Evolutionary conservation across 2,113 vertebrate genomes (phyloP), one percentile per base, ranked within the genome.

Genomic region (Neofelis nebulosa): DNA sequence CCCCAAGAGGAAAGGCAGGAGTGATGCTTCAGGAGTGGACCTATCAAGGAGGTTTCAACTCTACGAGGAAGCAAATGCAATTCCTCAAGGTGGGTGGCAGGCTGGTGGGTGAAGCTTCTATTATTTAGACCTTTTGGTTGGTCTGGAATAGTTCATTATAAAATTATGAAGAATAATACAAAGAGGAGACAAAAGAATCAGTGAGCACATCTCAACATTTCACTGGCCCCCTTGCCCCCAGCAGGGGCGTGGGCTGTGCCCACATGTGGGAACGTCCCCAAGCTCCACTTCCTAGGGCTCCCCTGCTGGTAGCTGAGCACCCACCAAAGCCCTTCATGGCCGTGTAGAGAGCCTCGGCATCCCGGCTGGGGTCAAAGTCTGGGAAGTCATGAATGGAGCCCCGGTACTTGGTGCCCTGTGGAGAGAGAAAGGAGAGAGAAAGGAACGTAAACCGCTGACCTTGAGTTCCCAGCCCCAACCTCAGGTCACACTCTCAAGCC

Each of bases 321-420:
- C 65, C 98, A 99, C 99, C 99, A 0, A 99, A 98, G 97, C 99
- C 99, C 98, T 99, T 99, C 99, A 99, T 99, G 68, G 99, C 99
- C 45, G 98, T 99, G 98, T 99, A 99, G 93, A 99, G 99, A 1
- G 98, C 84, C 97, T 99, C 99, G 0, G 99, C 99, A 81, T 99
- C 99, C 94, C 99, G 98, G 82, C 73, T 98, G 73, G 99, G 98
- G 3, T 99, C 98, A 61, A 99, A 99, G 98, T 99, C 97, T 1
- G 99, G 98, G 97, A 98, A 99, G 84, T 99, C 99, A n/a, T 98
- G 98, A 96, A 99, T 93, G 0, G 99, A 99, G 74, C 99, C 99
- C 96, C 99, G 98, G 98, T 99, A 99, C 68, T 82, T 98, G 74
- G 93, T 90, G 97, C 99, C 99, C 99, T 99, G 78, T 0, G 31